A percentile compares a stretch with the other conserved stretches of the same genome.
phyloP scores from a whole-genome alignment of 2,797 vertebrate species.

The Enteromius treurensis region DNA sequence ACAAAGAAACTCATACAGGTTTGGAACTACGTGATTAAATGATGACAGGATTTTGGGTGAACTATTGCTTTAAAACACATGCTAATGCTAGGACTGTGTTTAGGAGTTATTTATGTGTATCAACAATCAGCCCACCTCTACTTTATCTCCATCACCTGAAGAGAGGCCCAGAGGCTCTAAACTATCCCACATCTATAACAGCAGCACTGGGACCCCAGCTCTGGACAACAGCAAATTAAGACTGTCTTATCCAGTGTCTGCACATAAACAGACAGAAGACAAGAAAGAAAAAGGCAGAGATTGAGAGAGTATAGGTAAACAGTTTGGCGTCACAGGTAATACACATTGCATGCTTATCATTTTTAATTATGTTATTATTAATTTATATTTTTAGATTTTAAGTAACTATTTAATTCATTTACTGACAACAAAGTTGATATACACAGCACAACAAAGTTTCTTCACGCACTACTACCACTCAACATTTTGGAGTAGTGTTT shows the following conservation, averaged over 20 bases:
- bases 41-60: too few species aligned
- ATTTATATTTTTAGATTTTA: not conserved
- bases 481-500: not conserved
- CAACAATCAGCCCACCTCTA: not conserved
- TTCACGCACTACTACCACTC: not conserved
- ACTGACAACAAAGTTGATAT: not conserved
- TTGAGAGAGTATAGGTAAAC: not conserved
- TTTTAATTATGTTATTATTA: not conserved
- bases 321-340: not conserved
- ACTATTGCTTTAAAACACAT: too few species aligned
- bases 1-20: too few species aligned
- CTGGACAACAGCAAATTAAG: not conserved
- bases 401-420: not conserved
- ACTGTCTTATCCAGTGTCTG: not conserved
- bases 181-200: constrained; percentile 30
- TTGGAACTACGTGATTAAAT: too few species aligned
- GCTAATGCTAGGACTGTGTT: not conserved
- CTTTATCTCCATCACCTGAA: constrained; percentile 43
- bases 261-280: constrained; percentile 7
- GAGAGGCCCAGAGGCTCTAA: constrained; percentile 30
- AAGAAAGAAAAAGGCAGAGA: not conserved
- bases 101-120: not conserved
- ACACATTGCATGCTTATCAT: not conserved
- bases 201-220: constrained; percentile 22
- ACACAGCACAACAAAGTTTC: not conserved